Evolutionary conservation across 2,888 invertebrate species (phyloP), one percentile per base, ranked within the genome.

Genomic region (Phragmatobia fuliginosa): DNA sequence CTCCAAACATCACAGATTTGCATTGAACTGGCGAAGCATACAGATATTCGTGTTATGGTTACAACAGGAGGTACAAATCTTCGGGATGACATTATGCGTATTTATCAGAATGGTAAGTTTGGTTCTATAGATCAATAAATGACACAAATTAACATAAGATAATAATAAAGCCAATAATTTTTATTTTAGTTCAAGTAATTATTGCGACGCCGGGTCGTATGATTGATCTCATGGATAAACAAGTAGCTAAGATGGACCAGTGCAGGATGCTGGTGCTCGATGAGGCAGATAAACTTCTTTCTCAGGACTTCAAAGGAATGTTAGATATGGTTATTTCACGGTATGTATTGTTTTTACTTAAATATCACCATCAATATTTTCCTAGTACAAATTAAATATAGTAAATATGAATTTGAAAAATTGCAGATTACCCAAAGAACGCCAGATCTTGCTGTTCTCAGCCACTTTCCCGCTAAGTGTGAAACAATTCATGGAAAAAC

Each of bases 151-250:
- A 14, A 10, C 41, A 28, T 33, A 28, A 21, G 28, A 66, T 0
- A n/a, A n/a, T 16, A 25, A 18, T 66, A 16, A 59, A 0, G 3
- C 28, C 36, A 0, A n/a, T n/a, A 1, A 31, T 33, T 14, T 71
- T 73, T 72, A 72, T 80, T 95, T 32, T 92, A 98, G 99, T 99
- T 90, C 99, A 99, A 96, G 97, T 99, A 83, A 98, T 99, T 88
- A 99, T 99, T 91, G 99, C 99, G 78, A 99, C 99, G 79, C 99
- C 99, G 77, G 99, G 99, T 85, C 97, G 99, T 93, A 99, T 99
- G 95, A 97, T 99, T 91, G 99, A 99, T 97, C 97, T 99, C 94
- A 99, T 99, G 98, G 99, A 99, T 95, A 99, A 99, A 94, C 97
- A 98, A 92, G 97, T 96, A 84, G 99, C 99, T 71, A 97, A 98